Evolutionary conservation across 2,113 vertebrate species (phyloP).

Genomic region (Odocoileus hemionus): DNA sequence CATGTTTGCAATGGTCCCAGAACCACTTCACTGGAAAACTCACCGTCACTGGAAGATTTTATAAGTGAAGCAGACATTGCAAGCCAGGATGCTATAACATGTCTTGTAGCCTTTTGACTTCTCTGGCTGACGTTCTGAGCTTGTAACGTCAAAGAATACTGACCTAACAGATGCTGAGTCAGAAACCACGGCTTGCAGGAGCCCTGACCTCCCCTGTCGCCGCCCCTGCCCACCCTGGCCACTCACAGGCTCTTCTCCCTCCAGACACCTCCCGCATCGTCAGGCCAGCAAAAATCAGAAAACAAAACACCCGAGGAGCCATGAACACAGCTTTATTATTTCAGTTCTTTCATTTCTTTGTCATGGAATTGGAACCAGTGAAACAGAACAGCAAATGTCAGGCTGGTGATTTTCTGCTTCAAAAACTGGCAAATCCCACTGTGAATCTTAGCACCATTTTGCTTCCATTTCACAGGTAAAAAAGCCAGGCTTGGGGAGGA

Average conservation of each 20-base stretch:
- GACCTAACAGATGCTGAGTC: rapidly evolving
- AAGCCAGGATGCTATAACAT: rapidly evolving
- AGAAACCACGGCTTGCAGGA: rapidly evolving
- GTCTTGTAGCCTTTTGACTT: rapidly evolving
- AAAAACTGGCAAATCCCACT: neutral
- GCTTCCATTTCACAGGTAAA: neutral
- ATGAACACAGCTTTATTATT: neutral
- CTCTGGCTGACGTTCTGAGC: neutral
- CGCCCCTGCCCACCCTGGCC: neutral
- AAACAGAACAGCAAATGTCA: neutral
- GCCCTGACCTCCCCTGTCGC: neutral
- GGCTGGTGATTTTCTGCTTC: neutral
- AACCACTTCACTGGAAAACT: neutral
- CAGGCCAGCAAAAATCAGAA: neutral
- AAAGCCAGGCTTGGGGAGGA: neutral
- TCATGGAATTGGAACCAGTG: neutral
- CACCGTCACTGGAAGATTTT: rapidly evolving
- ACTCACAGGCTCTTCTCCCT: neutral
- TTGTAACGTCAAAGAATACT: neutral
- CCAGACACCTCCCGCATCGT: rapidly evolving
- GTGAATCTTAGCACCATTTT: neutral
- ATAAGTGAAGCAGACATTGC: rapidly evolving
- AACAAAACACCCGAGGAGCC: neutral
- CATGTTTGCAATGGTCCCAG: rapidly evolving
- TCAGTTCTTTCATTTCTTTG: neutral